Percentiles rank a stretch among this genome's conserved stretches.
Evolutionary conservation across 2,888 invertebrate species (phyloP).

Genomic region (Orchesellides sinensis): DNA sequence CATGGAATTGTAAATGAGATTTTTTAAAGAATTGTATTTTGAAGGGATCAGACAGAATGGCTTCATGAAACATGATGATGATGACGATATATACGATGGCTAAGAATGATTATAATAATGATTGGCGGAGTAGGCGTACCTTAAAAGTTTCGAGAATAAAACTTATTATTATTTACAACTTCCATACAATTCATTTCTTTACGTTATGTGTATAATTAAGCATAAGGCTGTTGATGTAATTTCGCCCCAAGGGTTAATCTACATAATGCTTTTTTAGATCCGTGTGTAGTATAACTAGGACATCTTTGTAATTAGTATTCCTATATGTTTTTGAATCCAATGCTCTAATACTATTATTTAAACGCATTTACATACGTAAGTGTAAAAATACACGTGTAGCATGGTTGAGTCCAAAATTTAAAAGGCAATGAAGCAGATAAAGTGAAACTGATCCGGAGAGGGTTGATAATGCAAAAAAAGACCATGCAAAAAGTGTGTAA

Average conservation of each 20-base stretch:
- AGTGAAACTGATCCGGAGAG: neutral
- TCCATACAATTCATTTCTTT: slow-evolving; percentile 48
- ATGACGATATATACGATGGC: neutral
- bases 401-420: neutral
- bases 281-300: neutral
- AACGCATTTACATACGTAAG: too few species aligned
- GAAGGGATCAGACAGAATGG: slow-evolving; percentile 48
- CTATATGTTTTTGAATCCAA: too few species aligned
- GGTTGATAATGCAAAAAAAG: neutral
- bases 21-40: slow-evolving; percentile 28
- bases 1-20: slow-evolving; percentile 39
- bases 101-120: slow-evolving; percentile 33
- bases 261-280: too few species aligned
- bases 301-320: slow-evolving; percentile 11
- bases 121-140: slow-evolving; percentile 50
- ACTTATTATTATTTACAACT: slow-evolving; percentile 42
- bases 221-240: slow-evolving; percentile 11
- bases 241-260: slow-evolving; percentile 37
- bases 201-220: neutral
- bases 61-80: slow-evolving; percentile 32
- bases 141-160: slow-evolving; percentile 33
- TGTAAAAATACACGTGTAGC: neutral
- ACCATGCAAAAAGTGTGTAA: neutral
- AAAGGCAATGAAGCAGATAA: neutral
- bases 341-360: too few species aligned